These are phyloP conservation scores for Halcyon leucocephala DNA, from an alignment of 2,797 vertebrate genomes.

Conservation along the genomic window DNA sequence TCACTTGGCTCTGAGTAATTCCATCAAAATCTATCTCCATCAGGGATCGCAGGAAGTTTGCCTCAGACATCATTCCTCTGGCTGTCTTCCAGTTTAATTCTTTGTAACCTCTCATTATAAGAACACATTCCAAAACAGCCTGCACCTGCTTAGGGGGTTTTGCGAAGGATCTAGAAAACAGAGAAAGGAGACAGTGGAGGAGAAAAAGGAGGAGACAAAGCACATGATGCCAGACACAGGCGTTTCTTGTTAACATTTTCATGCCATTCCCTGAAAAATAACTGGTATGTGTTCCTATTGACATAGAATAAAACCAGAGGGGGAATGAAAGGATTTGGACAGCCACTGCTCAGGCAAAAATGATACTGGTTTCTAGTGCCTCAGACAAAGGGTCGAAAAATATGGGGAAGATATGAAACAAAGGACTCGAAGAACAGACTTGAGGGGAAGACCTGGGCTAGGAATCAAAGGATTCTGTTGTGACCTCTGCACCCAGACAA, in stretches of 20 bases:
- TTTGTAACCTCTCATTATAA: conserved; percentile 92
- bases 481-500: background rate
- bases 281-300: background rate
- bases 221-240: accelerated
- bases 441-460: background rate
- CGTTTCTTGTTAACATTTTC: background rate
- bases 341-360: background rate
- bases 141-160: conserved; percentile 96
- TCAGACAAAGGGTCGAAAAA: background rate
- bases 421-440: background rate
- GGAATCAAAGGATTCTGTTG: background rate
- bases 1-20: conserved; percentile 85
- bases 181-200: background rate
- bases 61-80: conserved; percentile 97
- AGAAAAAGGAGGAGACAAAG: background rate
- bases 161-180: conserved; percentile 88
- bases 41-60: conserved; percentile 90
- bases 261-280: background rate
- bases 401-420: background rate
- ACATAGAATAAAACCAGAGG: background rate
- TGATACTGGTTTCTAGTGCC: background rate
- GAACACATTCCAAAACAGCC: conserved; percentile 93
- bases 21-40: conserved; percentile 93
- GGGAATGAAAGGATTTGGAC: background rate
- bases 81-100: conserved; percentile 94